These are phyloP conservation scores for Apogon hyalosoma DNA, from an alignment of 2,797 vertebrate genomes.

Conservation along the genomic window DNA sequence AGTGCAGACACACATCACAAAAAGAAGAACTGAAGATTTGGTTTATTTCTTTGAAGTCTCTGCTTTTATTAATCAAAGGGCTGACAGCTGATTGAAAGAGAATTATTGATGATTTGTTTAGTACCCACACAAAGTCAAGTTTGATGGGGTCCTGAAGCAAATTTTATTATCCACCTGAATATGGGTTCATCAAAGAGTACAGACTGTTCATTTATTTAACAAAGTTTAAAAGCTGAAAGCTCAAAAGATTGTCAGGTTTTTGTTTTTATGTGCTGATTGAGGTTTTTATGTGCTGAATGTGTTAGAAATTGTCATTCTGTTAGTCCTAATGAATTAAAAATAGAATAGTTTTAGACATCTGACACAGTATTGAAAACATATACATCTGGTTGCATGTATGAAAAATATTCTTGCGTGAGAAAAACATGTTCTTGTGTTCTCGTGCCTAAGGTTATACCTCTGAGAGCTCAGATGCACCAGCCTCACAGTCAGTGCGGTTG, in stretches of 20 bases:
- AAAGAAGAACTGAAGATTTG: not conserved
- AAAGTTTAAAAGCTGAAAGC: constrained; percentile 5
- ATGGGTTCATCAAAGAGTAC: constrained; percentile 15
- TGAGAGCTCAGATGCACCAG: constrained; percentile 4
- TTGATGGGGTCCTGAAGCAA: constrained; percentile 5
- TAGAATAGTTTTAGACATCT: constrained; percentile 1
- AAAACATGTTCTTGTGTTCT: constrained; percentile 1
- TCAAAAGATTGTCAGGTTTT: not conserved
- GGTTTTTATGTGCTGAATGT: not conserved
- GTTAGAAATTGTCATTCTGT: not conserved
- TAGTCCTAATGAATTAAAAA: too few relatives aligned
- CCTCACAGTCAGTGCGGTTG: not conserved
- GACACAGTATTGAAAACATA: not conserved
- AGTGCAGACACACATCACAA: not conserved
- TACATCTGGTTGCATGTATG: not conserved
- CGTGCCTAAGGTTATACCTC: constrained; percentile 18
- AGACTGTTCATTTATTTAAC: constrained; percentile 15
- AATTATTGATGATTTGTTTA: constrained; percentile 50
- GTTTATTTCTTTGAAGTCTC: constrained; percentile 43
- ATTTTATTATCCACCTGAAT: constrained; percentile 12
- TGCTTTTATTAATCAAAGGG: constrained; percentile 41
- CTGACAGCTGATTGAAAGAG: constrained; percentile 39
- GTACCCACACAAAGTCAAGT: constrained; percentile 5
- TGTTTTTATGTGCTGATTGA: not conserved
- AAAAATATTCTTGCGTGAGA: constrained; percentile 11